Evolutionary conservation across 1,140 invertebrate species (phyloP), one percentile per base, ranked within the genome.

Genomic region (Drosophila seguyi): DNA sequence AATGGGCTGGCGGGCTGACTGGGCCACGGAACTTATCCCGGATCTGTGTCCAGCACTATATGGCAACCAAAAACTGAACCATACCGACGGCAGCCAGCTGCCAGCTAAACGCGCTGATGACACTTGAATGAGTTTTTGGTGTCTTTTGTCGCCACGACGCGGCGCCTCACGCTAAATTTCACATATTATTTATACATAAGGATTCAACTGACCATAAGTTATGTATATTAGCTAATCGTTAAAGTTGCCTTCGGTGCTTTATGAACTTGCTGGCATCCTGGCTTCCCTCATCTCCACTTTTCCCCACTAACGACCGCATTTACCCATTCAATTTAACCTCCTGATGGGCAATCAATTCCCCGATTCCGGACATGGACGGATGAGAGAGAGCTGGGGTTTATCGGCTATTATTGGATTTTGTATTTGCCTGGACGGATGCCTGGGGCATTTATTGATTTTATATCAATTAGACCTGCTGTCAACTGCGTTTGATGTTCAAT

Each of bases 161-260:
- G 34, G 20, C 31, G 34, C 34, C 77, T 87, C 45, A 87, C 80
- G 85, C 80, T 87, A 87, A 87, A 87, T 87, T 88, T 59, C 84
- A 71, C 84, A 77, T 84, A 87, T 87, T 87, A 87, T 84, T 84
- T 88, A 84, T 84, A 88, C 85, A 88, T 84, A 80, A 84, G 67
- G 66, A 88, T 84, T 88, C 84, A 90, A 87, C 84, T 87, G 84
- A 87, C 84, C 84, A 87, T 87, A 84, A 90, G 80, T 87, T 87
- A 77, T 83, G 76, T 81, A 71, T 87, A 87, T 88, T 87, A 88
- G 68, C 76, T 81, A 88, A 84, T 74, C 84, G 76, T 50, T 41
- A 75, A 67, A 59, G 59, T 63, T 75, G 65, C 42, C 38, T 29
- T 57, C 34, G 31, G 50, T 27, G 57, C 78, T 80, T 80, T 63